Base-by-base conservation (phyloP, 2,888 invertebrate genomes). In the Nomada lathburiana region DNA sequence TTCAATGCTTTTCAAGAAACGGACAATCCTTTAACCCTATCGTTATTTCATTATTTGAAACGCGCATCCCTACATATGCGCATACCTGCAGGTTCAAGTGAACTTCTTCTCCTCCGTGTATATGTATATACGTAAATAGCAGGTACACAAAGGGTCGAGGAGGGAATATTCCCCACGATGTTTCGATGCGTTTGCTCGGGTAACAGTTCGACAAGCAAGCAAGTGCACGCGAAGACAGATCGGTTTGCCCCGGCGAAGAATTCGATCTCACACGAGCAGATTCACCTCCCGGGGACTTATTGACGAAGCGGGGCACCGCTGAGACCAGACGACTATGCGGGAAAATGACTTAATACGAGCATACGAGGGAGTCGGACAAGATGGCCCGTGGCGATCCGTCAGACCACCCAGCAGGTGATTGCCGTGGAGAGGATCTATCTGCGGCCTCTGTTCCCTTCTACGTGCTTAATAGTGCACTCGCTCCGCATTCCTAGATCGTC, bases 401-500 rank as follows among this genome's bases (percentile, higher is more conserved):
- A 63, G 92, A 92, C 92, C 92, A 92, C 92, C 92, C 92, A 92
- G 88, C 90, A 91, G 90, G 92, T 91, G 92, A 92, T 92, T 92
- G 91, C 92, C 89, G 85, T 89, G 91, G 89, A 83, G 90, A 89
- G 89, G 89, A 89, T 91, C 86, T 88, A 91, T 87, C 83, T 78
- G 70, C 82, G 36, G 60, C 47, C 70, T 55, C 60, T 47, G 64
- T 63, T 79, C 80, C 84, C 78, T 82, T 84, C 84, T 79, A 76
- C 74, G 75, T 80, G 83, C 77, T 88, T 83, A 84, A 83, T 84
- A 84, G 86, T 72, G 73, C 64, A 59, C 76, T 65, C 76, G 62
- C 80, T 69, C 87, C 82, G 83, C 91, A 89, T 91, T 91, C 91
- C 89, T 90, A 91, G 89, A 90, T 91, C 80, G 64, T 67, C 53